Conservation (phyloP, 1,140 invertebrate species). For the Drosophila dunni region DNA sequence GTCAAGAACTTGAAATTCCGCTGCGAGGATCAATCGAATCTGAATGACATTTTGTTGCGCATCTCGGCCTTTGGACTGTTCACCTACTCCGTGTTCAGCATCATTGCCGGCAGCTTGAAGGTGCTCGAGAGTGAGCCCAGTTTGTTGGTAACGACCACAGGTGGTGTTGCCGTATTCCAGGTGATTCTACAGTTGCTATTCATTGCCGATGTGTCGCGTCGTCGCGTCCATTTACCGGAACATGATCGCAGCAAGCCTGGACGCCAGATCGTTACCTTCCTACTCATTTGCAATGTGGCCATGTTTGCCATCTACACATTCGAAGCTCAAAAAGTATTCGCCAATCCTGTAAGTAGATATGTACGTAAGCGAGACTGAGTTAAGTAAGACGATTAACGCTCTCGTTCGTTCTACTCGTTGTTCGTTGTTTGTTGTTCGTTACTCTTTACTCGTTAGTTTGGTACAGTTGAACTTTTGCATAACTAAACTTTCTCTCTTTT, state of each 20-base stretch:
- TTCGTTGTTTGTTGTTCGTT: constrained; percentile 9
- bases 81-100: constrained; percentile 95
- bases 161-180: constrained; percentile 92
- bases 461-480: neutral
- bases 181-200: constrained; percentile 96
- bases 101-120: constrained; percentile 94
- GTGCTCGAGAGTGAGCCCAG: constrained; percentile 94
- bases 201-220: constrained; percentile 96
- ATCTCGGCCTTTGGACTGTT: constrained; percentile 97
- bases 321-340: constrained; percentile 96
- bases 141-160: constrained; percentile 95
- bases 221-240: constrained; percentile 94
- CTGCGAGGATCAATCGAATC: constrained; percentile 93
- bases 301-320: constrained; percentile 98
- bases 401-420: constrained; percentile 71
- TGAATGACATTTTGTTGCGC: constrained; percentile 95
- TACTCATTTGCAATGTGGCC: constrained; percentile 97
- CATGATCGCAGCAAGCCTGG: constrained; percentile 97
- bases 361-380: constrained; percentile 84
- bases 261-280: constrained; percentile 96
- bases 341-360: constrained; percentile 91
- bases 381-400: constrained; percentile 81
- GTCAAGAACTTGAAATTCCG: constrained; percentile 95
- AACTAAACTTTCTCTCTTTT: neutral
- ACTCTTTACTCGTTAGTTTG: constrained; percentile 10